Evolutionary conservation across 1,140 invertebrate genomes (phyloP), one percentile per base, ranked within the genome.

Genomic region (Trinorchestia longiramus): DNA sequence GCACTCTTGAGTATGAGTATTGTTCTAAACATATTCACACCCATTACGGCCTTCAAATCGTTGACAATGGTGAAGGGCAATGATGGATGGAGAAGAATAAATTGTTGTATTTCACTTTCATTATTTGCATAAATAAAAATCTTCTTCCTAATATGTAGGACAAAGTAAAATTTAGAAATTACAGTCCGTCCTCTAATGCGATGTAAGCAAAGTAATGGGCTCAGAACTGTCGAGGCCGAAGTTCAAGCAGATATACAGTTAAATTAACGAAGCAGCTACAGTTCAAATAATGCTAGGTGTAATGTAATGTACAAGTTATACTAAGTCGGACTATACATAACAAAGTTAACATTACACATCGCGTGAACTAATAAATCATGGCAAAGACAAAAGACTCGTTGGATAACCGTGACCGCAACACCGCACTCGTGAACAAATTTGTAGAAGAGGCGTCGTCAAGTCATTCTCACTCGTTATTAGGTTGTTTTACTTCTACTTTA

Each of bases 121-220:
- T 91, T 94, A 94, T 94, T 94, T 94, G 44, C 92, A 94, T 94
- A 94, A 94, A 94, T 94, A 94, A 94, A 91, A 94, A 94, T 94
- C 92, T 94, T 92, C 43, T 92, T 28, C 43, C 43, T 94, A 94
- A 19, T 45, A 45, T 47, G 44, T 94, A 8, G 43, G 92, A 45
- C 88, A 94, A 94, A 43, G 43, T 43, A 45, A 94, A 47, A 94
- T 45, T 94, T 94, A 4, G 47, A 45, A 94, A 94, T 15, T 90
- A 90, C 43, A 90, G 43, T 43, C 62, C 62, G 62, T 77, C 62
- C 11, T 77, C 28, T 77, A 77, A 19, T 28, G 28, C 36, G 62
- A 28, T 77, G 62, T 77, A 53, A 11, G 62, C 62, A 36, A 77
- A 77, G 28, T 77, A 53, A 19, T 53, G 19, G 47, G 6, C 19